Percentiles rank a stretch among this genome's conserved stretches.
These are phyloP conservation scores for Anguilla anguilla DNA, from an alignment of 2,797 vertebrate species.

Conservation along the genomic window DNA sequence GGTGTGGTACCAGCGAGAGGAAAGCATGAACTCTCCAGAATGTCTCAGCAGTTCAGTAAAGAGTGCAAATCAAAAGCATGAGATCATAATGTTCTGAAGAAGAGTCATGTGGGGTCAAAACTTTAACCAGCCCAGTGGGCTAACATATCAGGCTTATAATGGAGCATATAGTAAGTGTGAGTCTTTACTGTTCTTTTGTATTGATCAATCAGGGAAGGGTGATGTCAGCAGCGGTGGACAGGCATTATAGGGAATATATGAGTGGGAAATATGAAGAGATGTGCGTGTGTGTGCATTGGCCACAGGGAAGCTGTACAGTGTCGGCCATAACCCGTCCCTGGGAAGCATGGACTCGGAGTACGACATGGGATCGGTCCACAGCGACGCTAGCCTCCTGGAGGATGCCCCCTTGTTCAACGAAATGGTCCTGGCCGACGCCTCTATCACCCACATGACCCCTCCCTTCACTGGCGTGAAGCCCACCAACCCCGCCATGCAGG, in stretches of 20 bases:
- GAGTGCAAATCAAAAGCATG: not conserved
- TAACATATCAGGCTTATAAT: not conserved
- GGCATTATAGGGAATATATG: not conserved
- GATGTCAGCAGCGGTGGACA: not conserved
- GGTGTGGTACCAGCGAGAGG: not conserved
- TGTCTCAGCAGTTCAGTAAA: not conserved
- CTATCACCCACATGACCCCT: slow-evolving; percentile 67
- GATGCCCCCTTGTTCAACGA: slow-evolving; percentile 82
- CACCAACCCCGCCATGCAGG: slow-evolving; percentile 88
- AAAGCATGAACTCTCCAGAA: not conserved
- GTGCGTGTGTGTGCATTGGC: slow-evolving; percentile 21
- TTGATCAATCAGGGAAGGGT: not conserved
- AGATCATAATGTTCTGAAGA: not conserved
- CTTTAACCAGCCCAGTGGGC: not conserved
- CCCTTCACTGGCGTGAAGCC: slow-evolving; percentile 84
- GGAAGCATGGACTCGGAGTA: slow-evolving; percentile 91
- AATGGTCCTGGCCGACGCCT: slow-evolving; percentile 73
- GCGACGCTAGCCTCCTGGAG: slow-evolving; percentile 84
- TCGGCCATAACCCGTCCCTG: slow-evolving; percentile 87
- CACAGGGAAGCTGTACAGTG: slow-evolving; percentile 84
- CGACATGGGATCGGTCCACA: slow-evolving; percentile 88
- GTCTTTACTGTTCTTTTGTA: not conserved
- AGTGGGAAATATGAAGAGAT: not conserved
- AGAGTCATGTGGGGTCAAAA: not conserved
- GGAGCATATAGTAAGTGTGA: not conserved